These are phyloP conservation scores for Tetragonula clypearis DNA, from an alignment of 1,140 invertebrate species.

Conservation along the genomic window DNA sequence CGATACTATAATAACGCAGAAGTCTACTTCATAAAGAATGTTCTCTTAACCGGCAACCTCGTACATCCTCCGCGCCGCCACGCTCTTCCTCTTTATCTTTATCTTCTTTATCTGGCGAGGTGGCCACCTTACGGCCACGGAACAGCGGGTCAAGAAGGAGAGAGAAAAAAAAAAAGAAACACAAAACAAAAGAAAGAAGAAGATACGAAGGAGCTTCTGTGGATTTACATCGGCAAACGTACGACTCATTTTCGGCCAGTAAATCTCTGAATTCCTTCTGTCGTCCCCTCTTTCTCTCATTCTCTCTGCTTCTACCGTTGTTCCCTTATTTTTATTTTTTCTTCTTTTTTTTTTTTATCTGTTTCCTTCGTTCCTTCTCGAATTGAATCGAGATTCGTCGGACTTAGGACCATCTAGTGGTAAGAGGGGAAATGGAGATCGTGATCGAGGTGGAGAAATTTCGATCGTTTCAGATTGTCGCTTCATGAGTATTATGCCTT, in stretches of 20 bases:
- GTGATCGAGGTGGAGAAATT: too few relatives aligned
- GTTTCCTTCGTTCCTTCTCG: not conserved
- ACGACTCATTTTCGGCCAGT: conserved; percentile 61
- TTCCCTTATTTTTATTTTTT: not conserved
- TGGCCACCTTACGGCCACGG: conserved; percentile 68
- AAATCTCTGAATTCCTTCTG: conserved; percentile 40
- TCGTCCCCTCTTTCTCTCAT: conserved; percentile 14
- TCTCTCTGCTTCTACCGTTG: too few relatives aligned
- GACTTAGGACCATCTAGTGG: too few relatives aligned
- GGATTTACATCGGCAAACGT: conserved; percentile 64
- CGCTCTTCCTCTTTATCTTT: conserved; percentile 72
- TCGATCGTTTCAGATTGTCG: too few relatives aligned
- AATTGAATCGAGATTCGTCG: not conserved
- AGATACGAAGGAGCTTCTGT: conserved; percentile 58
- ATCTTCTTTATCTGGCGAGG: conserved; percentile 76
- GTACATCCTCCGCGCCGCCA: conserved; percentile 44
- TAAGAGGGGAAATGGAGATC: too few relatives aligned
- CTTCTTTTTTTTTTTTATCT: not conserved
- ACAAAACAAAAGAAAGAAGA: conserved; percentile 15
- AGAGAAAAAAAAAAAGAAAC: not conserved
- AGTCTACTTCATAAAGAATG: conserved; percentile 78
- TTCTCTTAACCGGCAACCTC: conserved; percentile 48
- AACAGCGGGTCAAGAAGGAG: conserved; percentile 46
- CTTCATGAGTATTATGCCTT: too few relatives aligned
- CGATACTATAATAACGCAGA: conserved; percentile 79